A percentile compares a stretch with the other conserved stretches of the same genome.
phyloP scores from a whole-genome alignment of 2,113 vertebrate species.

The Felis catus region F.catus_Fca126_mat1.0 CM031425.1:27763501-27764000 shows the following conservation, averaged over 20 bases:
- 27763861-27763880: background rate
- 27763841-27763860: background rate
- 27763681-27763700: constrained; percentile 33
- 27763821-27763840: constrained; percentile 17
- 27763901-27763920: background rate
- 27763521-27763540: background rate
- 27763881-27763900: background rate
- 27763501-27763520: background rate
- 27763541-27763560: background rate
- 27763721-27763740: background rate
- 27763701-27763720: background rate
- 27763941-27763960: background rate
- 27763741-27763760: background rate
- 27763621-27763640: background rate
- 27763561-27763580: background rate
- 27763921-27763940: constrained; percentile 32
- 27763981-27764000: background rate
- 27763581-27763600: background rate
- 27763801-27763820: background rate
- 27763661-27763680: background rate
- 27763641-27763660: background rate
- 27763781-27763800: background rate
- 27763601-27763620: background rate
- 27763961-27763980: constrained; percentile 20
- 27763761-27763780: background rate